phyloP scores from a whole-genome alignment of 1,140 invertebrate genomes.

The Trichonephila clavipes region DNA sequence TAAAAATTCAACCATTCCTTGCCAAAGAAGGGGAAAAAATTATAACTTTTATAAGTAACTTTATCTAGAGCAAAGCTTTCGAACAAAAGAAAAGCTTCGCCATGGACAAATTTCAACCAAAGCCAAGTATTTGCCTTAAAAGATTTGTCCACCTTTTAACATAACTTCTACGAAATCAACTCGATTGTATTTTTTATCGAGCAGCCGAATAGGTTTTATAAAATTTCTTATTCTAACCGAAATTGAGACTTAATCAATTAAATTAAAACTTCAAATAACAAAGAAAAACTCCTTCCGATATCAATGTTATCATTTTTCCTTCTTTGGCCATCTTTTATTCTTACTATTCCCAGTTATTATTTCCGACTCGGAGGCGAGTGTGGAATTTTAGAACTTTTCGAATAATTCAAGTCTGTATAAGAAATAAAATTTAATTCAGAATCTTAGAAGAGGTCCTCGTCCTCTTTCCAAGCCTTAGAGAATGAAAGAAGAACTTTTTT shows the following conservation, averaged over 20 bases:
- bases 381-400: neutral
- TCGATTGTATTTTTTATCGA: neutral
- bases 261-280: neutral
- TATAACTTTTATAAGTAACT: too few relatives aligned
- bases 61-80: too few relatives aligned
- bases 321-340: neutral
- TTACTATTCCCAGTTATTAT: neutral
- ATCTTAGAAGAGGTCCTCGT: too few relatives aligned
- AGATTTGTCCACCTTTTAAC: too few relatives aligned
- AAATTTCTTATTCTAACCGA: neutral
- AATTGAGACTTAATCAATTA: neutral
- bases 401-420: neutral
- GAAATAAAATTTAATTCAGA: conserved; percentile 4
- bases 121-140: too few relatives aligned
- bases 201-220: neutral
- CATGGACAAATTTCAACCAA: too few relatives aligned
- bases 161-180: neutral
- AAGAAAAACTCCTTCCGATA: neutral
- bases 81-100: too few relatives aligned
- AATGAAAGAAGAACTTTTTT: neutral
- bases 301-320: neutral
- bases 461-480: too few relatives aligned
- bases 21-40: too few relatives aligned
- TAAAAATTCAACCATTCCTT: neutral
- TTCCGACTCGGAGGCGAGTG: neutral